Percentiles rank a stretch among this genome's conserved stretches.
Conservation (phyloP, 2,797 vertebrate genomes). For the Lateolabrax maculatus region DNA sequence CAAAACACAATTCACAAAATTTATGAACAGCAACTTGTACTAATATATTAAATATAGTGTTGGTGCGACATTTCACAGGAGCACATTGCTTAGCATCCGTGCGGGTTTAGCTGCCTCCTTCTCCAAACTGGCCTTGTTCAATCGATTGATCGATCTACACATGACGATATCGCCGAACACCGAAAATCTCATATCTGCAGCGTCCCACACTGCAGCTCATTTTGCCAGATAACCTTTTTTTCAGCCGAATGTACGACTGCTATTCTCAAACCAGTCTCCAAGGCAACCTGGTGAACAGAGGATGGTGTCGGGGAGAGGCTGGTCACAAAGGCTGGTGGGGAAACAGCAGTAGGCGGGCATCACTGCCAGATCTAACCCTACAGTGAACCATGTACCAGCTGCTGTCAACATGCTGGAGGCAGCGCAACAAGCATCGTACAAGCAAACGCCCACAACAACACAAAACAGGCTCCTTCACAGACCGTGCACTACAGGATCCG, state of each 20-base stretch:
- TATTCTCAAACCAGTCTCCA: slow-evolving; percentile 40
- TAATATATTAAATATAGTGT: neutral
- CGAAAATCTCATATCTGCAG: neutral
- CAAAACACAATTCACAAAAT: neutral
- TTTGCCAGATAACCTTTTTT: neutral
- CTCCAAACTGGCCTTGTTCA: too few species aligned
- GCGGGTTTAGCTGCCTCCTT: too few species aligned
- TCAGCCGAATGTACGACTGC: neutral
- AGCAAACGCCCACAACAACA: slow-evolving; percentile 14
- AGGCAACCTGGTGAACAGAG: slow-evolving; percentile 37
- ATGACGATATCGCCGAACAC: neutral
- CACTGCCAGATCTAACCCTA: slow-evolving; percentile 37
- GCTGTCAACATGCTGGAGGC: slow-evolving; percentile 37
- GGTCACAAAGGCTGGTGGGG: neutral
- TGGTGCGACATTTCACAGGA: neutral
- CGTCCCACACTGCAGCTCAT: neutral
- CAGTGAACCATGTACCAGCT: slow-evolving; percentile 49
- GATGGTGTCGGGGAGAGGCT: neutral
- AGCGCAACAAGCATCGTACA: slow-evolving; percentile 11
- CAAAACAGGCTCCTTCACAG: slow-evolving; percentile 5
- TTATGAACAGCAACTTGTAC: too few species aligned
- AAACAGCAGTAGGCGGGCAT: slow-evolving; percentile 29
- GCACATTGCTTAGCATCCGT: too few species aligned
- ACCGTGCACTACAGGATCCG: neutral
- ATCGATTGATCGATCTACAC: neutral